Evolutionary conservation across 2,797 vertebrate species (phyloP).

Genomic region (Periophthalmus magnuspinnatus): DNA sequence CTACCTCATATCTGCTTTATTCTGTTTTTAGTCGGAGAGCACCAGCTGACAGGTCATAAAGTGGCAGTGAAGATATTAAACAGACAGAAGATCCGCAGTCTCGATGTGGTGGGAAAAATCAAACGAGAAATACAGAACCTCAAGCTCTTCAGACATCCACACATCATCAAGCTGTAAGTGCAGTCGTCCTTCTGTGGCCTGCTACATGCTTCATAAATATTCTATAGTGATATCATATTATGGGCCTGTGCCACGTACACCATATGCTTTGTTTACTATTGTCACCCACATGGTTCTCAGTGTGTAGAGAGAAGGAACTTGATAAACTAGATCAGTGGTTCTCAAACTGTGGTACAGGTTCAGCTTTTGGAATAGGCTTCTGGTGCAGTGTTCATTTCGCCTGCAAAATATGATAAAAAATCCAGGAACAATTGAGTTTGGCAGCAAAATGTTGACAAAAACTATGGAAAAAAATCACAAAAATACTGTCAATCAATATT

Average conservation of each 20-base stretch:
- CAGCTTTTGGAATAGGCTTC: no score
- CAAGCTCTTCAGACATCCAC: slow-evolving; percentile 97
- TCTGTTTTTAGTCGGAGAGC: slow-evolving; percentile 87
- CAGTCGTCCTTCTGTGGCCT: neutral
- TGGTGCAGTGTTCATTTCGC: neutral
- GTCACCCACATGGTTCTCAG: slow-evolving; percentile 30
- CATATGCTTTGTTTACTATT: slow-evolving; percentile 49
- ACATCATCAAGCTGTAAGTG: slow-evolving; percentile 99
- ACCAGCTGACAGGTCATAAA: slow-evolving; percentile 96
- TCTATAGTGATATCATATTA: slow-evolving; percentile 5
- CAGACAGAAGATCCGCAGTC: slow-evolving; percentile 96
- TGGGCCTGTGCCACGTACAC: neutral
- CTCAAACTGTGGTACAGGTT: neutral
- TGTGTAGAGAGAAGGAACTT: slow-evolving; percentile 15
- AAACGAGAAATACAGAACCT: slow-evolving; percentile 98
- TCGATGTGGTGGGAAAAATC: slow-evolving; percentile 99
- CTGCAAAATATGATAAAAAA: neutral
- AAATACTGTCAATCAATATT: no score
- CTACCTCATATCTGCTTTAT: slow-evolving; percentile 51
- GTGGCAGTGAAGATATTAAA: slow-evolving; percentile 99
- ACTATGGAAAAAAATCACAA: no score
- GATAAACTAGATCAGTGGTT: slow-evolving; percentile 9
- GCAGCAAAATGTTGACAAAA: no score
- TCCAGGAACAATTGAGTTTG: no score
- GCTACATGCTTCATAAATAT: neutral